Evolutionary conservation across 2,797 vertebrate species (phyloP).

Genomic region (Halcyon leucocephala): DNA sequence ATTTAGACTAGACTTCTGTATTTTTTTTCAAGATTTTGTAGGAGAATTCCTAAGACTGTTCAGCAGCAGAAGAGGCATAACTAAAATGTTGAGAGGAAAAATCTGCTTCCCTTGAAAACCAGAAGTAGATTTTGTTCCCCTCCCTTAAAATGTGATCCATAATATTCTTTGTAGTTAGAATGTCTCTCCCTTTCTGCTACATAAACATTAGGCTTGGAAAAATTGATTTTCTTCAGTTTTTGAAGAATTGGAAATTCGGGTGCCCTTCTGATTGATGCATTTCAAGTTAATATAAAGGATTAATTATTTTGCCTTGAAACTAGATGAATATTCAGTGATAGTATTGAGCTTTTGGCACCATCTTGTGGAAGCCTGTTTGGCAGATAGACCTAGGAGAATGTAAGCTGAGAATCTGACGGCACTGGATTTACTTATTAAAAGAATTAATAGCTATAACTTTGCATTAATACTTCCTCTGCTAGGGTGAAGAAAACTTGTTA

Average conservation of each 20-base stretch:
- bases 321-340: neutral
- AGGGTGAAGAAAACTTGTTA: neutral
- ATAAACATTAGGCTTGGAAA: neutral
- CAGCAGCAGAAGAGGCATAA: neutral
- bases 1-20: neutral
- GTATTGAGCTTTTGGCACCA: conserved; percentile 40
- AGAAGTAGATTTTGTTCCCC: neutral
- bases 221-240: neutral
- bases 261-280: neutral
- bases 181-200: neutral
- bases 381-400: neutral
- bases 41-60: neutral
- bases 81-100: neutral
- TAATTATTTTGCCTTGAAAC: neutral
- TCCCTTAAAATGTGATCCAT: neutral
- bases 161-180: neutral
- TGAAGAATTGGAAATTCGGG: neutral
- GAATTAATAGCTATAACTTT: neutral
- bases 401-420: neutral
- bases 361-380: conserved; percentile 49
- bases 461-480: neutral
- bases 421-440: neutral
- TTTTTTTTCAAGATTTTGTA: neutral
- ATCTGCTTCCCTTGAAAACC: neutral
- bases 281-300: neutral